These are phyloP conservation scores for Linnaemya vulpina DNA, from an alignment of 2,888 invertebrate genomes.

Conservation along the genomic window DNA sequence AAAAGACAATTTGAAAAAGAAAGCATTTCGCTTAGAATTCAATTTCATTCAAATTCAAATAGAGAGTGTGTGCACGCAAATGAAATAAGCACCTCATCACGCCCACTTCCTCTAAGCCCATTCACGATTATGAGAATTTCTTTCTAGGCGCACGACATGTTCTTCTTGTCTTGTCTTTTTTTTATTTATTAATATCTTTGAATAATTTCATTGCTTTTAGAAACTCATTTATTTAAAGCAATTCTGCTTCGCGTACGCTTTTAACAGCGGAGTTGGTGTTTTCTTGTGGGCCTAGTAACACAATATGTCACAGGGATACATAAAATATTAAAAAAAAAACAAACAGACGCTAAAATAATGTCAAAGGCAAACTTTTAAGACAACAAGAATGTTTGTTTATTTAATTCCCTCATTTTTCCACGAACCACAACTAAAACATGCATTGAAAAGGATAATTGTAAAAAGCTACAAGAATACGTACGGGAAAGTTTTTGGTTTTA, in stretches of 20 bases:
- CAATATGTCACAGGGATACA: not conserved
- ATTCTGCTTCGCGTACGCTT: conserved; percentile 18
- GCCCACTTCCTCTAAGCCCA: not conserved
- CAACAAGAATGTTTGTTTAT: conserved; percentile 23
- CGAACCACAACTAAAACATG: conserved; percentile 51
- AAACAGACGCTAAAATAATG: conserved; percentile 30
- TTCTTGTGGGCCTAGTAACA: not conserved
- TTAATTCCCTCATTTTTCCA: conserved; percentile 26
- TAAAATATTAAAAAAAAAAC: not conserved
- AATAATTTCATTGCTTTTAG: not conserved
- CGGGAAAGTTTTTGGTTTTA: conserved; percentile 70
- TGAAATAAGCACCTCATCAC: not conserved
- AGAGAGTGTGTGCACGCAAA: not conserved
- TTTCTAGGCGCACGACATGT: not conserved
- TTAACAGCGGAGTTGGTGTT: not conserved
- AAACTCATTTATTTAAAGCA: conserved; percentile 20
- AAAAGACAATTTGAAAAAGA: not conserved
- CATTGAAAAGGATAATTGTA: conserved; percentile 65
- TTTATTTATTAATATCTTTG: not conserved
- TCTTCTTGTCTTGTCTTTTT: no score
- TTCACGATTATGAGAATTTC: not conserved
- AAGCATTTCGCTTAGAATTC: not conserved
- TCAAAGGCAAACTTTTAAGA: conserved; percentile 47
- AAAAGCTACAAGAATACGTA: conserved; percentile 60
- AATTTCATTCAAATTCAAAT: not conserved